A percentile compares a stretch with the other conserved stretches of the same genome.
Evolutionary conservation across 2,888 invertebrate species (phyloP).

Genomic region (Tenthredo scrophulariae): DNA sequence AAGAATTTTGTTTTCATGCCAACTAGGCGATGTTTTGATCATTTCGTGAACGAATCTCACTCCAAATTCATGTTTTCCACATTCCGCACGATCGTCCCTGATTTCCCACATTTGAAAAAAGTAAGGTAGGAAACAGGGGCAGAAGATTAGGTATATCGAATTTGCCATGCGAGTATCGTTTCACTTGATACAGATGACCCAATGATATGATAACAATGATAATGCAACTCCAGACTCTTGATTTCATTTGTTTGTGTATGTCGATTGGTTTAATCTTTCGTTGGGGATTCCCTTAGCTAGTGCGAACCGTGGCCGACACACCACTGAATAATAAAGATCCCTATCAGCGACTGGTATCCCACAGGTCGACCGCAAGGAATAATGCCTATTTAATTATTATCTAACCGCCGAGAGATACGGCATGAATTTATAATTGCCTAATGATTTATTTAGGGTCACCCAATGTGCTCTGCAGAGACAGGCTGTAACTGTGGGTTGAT

Average conservation of each 20-base stretch:
- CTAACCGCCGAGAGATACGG: slow-evolving; percentile 60
- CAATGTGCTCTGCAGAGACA: not conserved
- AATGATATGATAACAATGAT: no score
- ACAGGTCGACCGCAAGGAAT: slow-evolving; percentile 57
- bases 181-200: not conserved
- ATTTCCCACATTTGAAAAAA: not conserved
- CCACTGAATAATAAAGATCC: slow-evolving; percentile 61
- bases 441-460: slow-evolving; percentile 53
- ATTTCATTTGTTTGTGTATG: slow-evolving; percentile 37
- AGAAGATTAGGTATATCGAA: not conserved
- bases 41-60: not conserved
- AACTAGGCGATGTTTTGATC: not conserved
- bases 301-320: slow-evolving; percentile 56
- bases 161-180: not conserved
- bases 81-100: not conserved
- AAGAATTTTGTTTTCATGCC: not conserved
- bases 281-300: slow-evolving; percentile 43
- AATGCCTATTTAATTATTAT: slow-evolving; percentile 63
- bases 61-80: not conserved
- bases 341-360: slow-evolving; percentile 58
- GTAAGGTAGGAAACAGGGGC: not conserved
- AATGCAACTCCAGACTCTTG: not conserved
- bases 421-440: slow-evolving; percentile 62
- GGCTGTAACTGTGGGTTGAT: not conserved
- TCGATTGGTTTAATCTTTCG: slow-evolving; percentile 41